A percentile compares a stretch with the other conserved stretches of the same genome.
Conservation (phyloP, 2,797 vertebrate genomes). For the Cuculus canorus region DNA sequence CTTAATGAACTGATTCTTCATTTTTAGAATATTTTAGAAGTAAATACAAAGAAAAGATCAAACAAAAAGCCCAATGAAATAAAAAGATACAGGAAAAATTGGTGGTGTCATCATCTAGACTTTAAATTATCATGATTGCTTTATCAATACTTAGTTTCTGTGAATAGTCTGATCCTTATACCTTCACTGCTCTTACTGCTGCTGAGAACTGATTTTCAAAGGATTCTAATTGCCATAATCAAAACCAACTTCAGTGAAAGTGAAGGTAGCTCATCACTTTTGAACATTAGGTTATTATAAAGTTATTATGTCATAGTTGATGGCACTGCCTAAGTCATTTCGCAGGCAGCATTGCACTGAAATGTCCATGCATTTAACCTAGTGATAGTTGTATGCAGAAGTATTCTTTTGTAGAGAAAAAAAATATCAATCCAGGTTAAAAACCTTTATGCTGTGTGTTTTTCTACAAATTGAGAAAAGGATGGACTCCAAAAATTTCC, state of each 20-base stretch:
- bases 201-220: background rate
- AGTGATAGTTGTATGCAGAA: background rate
- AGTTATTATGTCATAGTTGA: background rate
- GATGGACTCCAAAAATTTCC: background rate
- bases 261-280: background rate
- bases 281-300: background rate
- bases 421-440: background rate
- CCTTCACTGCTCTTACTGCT: background rate
- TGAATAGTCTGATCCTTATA: background rate
- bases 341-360: background rate
- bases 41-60: background rate
- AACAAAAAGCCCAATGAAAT: fast-evolving
- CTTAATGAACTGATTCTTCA: background rate
- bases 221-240: background rate
- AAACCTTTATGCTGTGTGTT: background rate
- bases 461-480: background rate
- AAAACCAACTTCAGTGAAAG: background rate
- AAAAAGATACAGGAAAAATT: background rate
- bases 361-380: background rate
- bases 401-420: background rate
- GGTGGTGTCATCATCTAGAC: background rate
- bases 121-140: background rate
- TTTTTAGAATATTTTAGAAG: background rate
- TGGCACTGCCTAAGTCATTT: background rate
- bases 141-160: background rate